Conservation (phyloP, 2,797 vertebrate genomes). For the Dendrocincla fuliginosa region DNA sequence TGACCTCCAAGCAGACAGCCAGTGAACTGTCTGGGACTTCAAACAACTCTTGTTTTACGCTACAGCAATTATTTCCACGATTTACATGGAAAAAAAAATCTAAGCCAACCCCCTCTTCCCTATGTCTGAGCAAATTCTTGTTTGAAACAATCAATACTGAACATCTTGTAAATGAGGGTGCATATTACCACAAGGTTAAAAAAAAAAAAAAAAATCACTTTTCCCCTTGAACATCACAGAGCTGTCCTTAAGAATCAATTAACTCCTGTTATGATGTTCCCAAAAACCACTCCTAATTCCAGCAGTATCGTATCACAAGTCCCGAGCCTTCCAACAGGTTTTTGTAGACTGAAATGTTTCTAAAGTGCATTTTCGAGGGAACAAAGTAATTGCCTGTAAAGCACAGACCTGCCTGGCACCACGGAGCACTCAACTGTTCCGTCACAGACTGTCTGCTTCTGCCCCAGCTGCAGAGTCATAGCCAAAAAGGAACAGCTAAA, state of each 20-base stretch:
- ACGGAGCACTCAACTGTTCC: background rate
- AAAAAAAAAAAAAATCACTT: background rate
- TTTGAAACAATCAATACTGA: background rate
- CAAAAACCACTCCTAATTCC: background rate
- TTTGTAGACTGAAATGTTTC: background rate
- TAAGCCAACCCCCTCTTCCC: background rate
- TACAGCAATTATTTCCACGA: background rate
- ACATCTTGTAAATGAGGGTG: background rate
- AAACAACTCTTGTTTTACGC: background rate
- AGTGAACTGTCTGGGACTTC: background rate
- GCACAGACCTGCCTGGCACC: background rate
- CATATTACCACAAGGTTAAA: background rate
- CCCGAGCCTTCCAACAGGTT: background rate
- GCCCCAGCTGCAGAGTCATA: fast-evolving
- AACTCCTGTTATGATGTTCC: background rate
- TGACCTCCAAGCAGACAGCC: background rate
- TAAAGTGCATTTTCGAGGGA: background rate
- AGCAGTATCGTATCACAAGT: background rate
- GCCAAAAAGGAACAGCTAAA: background rate
- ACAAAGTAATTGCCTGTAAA: background rate
- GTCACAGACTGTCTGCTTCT: background rate
- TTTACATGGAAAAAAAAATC: background rate
- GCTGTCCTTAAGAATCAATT: background rate
- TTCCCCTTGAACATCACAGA: background rate
- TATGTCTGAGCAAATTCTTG: background rate